Evolutionary conservation across 2,888 invertebrate species (phyloP).

Genomic region (Diadegma fenestrale): DNA sequence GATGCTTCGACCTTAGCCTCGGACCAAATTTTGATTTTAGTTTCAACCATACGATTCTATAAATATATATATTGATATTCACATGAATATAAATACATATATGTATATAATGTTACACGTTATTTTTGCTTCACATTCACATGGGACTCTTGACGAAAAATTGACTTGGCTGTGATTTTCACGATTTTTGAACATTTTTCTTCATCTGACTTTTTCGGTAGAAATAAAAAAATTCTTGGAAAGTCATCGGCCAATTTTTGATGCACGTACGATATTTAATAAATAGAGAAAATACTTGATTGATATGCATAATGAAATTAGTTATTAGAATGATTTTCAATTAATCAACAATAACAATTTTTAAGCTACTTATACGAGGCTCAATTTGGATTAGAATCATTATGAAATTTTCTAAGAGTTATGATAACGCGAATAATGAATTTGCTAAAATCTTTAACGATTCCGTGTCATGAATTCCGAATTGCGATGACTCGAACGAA

Average conservation of each 20-base stretch:
- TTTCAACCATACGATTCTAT: conserved; percentile 72
- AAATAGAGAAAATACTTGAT: neutral
- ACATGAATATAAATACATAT: conserved; percentile 47
- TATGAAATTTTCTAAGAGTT: neutral
- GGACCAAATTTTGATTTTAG: conserved; percentile 81
- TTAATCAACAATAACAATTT: conserved; percentile 5
- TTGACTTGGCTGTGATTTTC: conserved; percentile 3
- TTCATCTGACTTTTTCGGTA: neutral
- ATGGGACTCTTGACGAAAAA: neutral
- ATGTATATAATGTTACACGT: conserved; percentile 14
- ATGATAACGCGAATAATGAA: neutral
- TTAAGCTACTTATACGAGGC: neutral
- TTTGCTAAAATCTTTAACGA: conserved; percentile 2
- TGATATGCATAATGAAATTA: conserved; percentile 11
- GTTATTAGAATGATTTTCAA: conserved; percentile 72
- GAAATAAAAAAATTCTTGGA: neutral
- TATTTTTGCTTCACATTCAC: conserved; percentile 3
- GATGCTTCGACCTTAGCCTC: conserved; percentile 83
- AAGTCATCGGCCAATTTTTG: neutral
- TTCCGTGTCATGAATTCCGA: neutral
- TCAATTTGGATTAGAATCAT: neutral
- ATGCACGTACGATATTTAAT: neutral
- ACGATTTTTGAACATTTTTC: neutral
- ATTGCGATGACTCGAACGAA: neutral
- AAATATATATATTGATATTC: conserved; percentile 26